Base-by-base conservation (phyloP, 2,113 vertebrate species). In the Marmota flaviventris region DNA sequence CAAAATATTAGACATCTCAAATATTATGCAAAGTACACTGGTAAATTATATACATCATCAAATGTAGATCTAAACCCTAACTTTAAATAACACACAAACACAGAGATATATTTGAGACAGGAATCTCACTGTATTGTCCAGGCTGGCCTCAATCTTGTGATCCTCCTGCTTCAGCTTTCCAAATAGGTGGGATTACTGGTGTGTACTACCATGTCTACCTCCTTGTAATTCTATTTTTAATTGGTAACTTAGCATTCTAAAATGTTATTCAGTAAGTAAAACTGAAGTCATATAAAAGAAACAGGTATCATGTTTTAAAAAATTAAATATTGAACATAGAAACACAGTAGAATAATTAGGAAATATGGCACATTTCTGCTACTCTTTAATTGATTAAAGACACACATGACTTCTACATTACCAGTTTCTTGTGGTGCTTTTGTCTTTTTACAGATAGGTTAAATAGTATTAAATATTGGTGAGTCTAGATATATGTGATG, bases 211-310 rank as follows among this genome's bases (percentile, higher is more conserved):
- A 13, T 32, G 12, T 32, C 65, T 67, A 32, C 32, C 65, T 67
- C 65, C 65, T 32, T 16, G 51, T 56, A 61, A 76, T 16, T 89
- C 61, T 81, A 48, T 76, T 94, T 78, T 89, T 67, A 56, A 27
- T 34, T 91, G 24, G 42, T 37, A 92, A 91, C 34, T 73, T 17
- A 56, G n/a, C 90, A 87, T 3, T 58, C 65, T 76, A 69, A 70
- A 93, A 85, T 13, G 42, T 76, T 45, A 93, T 42, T 29, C 61
- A 90, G 70, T 90, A 94, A 83, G 63, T 83, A 94, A 95, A 93
- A 94, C 22, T 39, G 27, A 95, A 91, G 77, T 12, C 5, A 14
- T 73, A 83, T 69, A 86, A 95, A 78, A 89, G 8, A 20, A n/a
- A 86, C 17, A 48, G 18, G 42, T 29, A 51, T 25, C 51, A 14